Base-by-base conservation (phyloP, 2,888 invertebrate species). In the Tupiocoris notatus region DNA sequence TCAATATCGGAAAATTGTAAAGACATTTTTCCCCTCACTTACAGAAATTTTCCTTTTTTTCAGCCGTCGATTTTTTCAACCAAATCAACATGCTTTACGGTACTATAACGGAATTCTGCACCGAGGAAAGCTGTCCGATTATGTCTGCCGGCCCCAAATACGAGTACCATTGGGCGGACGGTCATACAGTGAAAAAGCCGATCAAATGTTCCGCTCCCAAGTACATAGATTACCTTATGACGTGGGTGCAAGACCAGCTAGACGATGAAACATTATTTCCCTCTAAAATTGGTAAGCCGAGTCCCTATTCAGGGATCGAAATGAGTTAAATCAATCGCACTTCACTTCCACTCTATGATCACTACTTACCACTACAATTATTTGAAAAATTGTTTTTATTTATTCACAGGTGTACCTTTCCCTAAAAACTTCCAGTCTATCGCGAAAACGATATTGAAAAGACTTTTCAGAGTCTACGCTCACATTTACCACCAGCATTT, bases 401-500 rank as follows among this genome's bases (percentile, higher is more conserved):
- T 77, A 78, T 76, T 83, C 84, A 12, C 82, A 92, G 96, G 98
- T 82, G 96, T 98, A 82, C 97, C 97, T 80, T 98, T 98, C 86
- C 98, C 98, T 77, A 96, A 96, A 87, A 98, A 98, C 86, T 98
- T 98, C 86, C 89, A 95, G 81, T 89, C 92, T 79, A 96, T 96
- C 86, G 98, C 98, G 78, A 98, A 98, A 87, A 98, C 97, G 80
- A 99, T 99, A 84, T 86, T 99, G 82, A 98, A 98, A 86, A 90
- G 99, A 79, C 87, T 99, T 84, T 99, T 99, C 86, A 91, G 99
- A 83, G 98, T 99, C 78, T 99, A 99, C 86, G 99, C 99, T 71
- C 99, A 99, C 86, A 97, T 99, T 83, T 99, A 99, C 86, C 98
- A 99, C 86, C 97, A 98, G 84, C 99, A 99, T 87, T 98, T 99